Evolutionary conservation across 2,113 vertebrate species (phyloP), one percentile per base, ranked within the genome.

Genomic region (Opisthocomus hoazin): DNA sequence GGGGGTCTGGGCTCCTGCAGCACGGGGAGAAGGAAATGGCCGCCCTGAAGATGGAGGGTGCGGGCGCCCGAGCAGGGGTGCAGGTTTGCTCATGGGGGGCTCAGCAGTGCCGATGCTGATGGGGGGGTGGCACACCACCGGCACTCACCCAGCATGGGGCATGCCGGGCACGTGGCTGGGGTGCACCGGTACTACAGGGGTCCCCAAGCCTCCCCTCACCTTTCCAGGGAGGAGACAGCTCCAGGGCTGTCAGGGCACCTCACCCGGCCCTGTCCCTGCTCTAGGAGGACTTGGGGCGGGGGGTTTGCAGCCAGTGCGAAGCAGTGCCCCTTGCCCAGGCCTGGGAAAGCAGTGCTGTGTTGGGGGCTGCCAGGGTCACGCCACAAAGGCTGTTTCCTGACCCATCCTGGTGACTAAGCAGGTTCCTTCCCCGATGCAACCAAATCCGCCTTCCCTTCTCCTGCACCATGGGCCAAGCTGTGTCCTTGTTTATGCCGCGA

Each of bases 11-110:
- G 50, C 51, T 89, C 57, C 65, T 45, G 61, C 32, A 81, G 64
- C 26, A 27, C 56, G 11, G 18, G 29, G 60, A 17, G 29, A 29
- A 34, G 63, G 66, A 77, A 58, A 80, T 16, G 53, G 53, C 57
- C 4, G 2, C 39, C 30, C 65, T 78, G 69, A 34, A 20, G 75
- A 61, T 11, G n/a, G n/a, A 57, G 19, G 15, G 54, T 22, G 37
- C 0, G 0, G 30, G 30, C 19, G 4, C 30, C 46, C 79, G 41
- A 41, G 70, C 0, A 0, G 9, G 9, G 43, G 27, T 19, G n/a
- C 84, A 68, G 70, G 32, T 68, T 85, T 88, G 75, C 43, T 66
- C 2, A 4, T 5, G 14, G 19, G 11, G 13, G 14, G 5, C 43
- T 73, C 5, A 5, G 32, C 13, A 21, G 39, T 22, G 29, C 23